A percentile compares a stretch with the other conserved stretches of the same genome.
phyloP scores from a whole-genome alignment of 2,113 vertebrate genomes.

The Symphodus melops region DNA sequence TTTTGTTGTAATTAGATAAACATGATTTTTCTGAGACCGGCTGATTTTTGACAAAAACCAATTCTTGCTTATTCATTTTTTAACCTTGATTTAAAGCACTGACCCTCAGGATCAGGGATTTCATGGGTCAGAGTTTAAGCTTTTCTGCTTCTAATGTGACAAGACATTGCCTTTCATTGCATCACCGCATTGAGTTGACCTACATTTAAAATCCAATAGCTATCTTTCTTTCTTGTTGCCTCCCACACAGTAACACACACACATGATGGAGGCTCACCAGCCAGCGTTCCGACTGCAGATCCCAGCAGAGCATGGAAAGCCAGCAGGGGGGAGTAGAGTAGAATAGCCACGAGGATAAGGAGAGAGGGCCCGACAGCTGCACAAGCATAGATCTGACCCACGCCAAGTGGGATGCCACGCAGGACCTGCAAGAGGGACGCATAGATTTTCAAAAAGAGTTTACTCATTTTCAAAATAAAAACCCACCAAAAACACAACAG shows the following conservation, averaged over 20 bases:
- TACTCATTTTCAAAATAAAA: neutral
- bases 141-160: too few species aligned
- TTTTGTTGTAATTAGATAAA: too few species aligned
- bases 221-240: too few species aligned
- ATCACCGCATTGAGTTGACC: too few species aligned
- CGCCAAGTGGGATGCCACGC: conserved; percentile 76
- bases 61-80: too few species aligned
- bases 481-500: neutral
- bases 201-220: too few species aligned
- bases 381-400: conserved; percentile 83
- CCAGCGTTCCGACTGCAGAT: conserved; percentile 74
- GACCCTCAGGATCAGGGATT: too few species aligned
- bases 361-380: conserved; percentile 71
- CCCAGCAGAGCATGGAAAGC: conserved; percentile 78
- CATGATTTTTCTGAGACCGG: too few species aligned
- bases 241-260: neutral
- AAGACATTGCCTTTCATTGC: too few species aligned
- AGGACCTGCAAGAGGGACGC: conserved; percentile 65
- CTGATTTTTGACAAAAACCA: too few species aligned
- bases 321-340: conserved; percentile 81
- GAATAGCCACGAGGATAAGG: conserved; percentile 76
- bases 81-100: too few species aligned
- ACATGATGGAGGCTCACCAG: conserved; percentile 69
- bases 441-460: neutral
- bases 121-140: too few species aligned